These are phyloP conservation scores for Hypsibius dujardini DNA, from an alignment of 1,140 invertebrate genomes.

Conservation along the genomic window DNA sequence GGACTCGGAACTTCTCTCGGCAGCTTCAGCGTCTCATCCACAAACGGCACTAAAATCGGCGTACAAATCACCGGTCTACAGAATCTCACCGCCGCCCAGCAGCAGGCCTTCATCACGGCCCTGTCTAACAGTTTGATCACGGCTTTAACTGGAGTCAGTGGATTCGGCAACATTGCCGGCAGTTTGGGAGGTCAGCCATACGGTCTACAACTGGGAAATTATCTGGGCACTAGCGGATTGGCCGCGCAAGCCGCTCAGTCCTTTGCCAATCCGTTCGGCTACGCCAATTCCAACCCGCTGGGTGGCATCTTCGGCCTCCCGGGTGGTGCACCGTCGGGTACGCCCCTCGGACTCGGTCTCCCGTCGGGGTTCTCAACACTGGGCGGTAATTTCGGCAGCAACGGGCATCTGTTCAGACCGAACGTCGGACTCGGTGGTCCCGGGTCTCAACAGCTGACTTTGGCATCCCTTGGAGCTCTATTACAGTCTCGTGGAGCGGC, in stretches of 20 bases:
- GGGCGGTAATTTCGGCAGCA: neutral
- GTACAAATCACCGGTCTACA: neutral
- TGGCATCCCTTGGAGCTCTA: too few relatives aligned
- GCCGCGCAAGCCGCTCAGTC: neutral
- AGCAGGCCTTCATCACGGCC: neutral
- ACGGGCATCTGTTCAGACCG: neutral
- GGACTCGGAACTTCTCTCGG: neutral
- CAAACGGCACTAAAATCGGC: neutral
- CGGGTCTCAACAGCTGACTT: too few relatives aligned
- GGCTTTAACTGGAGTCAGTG: neutral
- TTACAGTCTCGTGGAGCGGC: too few relatives aligned
- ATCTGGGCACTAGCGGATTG: slow-evolving; percentile 1
- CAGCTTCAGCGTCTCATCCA: neutral
- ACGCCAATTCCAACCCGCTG: slow-evolving; percentile 1
- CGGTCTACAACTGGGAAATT: neutral
- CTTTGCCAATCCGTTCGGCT: neutral
- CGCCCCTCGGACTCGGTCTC: neutral
- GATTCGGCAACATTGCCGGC: neutral
- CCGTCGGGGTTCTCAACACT: neutral
- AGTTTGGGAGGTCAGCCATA: neutral
- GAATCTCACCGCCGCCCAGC: neutral
- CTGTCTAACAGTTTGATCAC: neutral
- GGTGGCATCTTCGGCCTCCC: neutral
- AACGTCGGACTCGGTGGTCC: too few relatives aligned
- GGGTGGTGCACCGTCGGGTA: neutral